A percentile compares a stretch with the other conserved stretches of the same genome.
These are phyloP conservation scores for Mustela lutreola DNA, from an alignment of 2,113 vertebrate species.

Conservation along the genomic window DNA sequence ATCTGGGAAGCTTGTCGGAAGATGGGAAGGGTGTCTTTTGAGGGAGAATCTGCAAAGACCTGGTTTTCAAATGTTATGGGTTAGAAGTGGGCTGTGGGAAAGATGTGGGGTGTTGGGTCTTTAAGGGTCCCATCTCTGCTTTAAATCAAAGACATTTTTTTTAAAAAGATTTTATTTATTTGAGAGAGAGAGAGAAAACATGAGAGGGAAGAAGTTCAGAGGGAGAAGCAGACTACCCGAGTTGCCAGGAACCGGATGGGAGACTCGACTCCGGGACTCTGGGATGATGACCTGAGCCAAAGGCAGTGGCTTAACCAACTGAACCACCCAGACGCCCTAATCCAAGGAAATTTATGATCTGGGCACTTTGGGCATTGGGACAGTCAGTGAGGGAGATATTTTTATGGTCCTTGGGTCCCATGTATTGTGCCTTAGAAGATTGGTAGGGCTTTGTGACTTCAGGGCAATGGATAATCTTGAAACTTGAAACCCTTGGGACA, in stretches of 20 bases:
- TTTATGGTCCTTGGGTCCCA: not conserved
- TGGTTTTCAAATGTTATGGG: not conserved
- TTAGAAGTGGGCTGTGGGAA: not conserved
- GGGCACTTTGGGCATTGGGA: not conserved
- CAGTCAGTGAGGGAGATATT: not conserved
- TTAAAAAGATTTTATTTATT: too few relatives aligned
- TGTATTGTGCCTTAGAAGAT: not conserved
- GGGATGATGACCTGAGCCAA: too few relatives aligned
- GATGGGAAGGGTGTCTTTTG: not conserved
- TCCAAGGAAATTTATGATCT: not conserved
- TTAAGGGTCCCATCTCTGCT: not conserved
- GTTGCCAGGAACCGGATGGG: too few relatives aligned
- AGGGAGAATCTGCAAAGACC: not conserved
- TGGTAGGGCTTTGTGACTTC: not conserved
- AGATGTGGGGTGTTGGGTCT: not conserved
- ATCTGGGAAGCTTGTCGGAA: not conserved
- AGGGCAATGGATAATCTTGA: slow-evolving; percentile 8
- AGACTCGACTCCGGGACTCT: too few relatives aligned
- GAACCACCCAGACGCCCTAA: too few relatives aligned
- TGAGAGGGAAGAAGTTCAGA: too few relatives aligned
- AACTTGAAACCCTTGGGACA: not conserved
- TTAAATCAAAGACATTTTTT: not conserved
- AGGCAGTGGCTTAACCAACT: too few relatives aligned
- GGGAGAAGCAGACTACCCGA: too few relatives aligned
- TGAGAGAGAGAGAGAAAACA: too few relatives aligned